phyloP scores from a whole-genome alignment of 2,113 vertebrate species.

The Azemiops feae region DNA sequence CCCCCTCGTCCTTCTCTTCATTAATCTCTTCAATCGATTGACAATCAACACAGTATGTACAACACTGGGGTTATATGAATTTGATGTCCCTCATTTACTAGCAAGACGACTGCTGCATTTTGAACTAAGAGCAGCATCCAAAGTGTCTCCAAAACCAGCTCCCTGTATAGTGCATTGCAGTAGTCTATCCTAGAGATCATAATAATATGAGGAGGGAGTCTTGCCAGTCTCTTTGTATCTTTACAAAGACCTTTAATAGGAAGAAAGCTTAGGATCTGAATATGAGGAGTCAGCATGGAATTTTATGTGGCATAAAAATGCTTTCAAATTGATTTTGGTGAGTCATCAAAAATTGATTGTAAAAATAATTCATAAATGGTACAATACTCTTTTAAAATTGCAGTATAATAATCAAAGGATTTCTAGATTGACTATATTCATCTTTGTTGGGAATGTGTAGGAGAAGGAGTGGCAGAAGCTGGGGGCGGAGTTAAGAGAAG shows the following conservation, averaged over 20 bases:
- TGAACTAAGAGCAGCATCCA: background rate
- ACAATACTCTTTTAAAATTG: background rate
- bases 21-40: background rate
- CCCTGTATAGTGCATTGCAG: background rate
- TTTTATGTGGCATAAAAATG: background rate
- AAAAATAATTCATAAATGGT: background rate
- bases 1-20: too few relatives aligned
- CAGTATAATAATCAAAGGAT: background rate
- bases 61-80: background rate
- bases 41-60: background rate
- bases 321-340: background rate
- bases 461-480: background rate
- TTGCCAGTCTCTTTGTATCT: background rate
- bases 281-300: too few relatives aligned
- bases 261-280: background rate
- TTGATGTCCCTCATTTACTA: background rate
- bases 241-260: background rate
- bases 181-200: background rate
- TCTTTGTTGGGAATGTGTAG: background rate
- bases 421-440: background rate
- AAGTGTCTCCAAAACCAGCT: background rate
- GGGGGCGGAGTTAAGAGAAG: background rate
- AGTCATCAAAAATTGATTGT: background rate
- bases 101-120: background rate
- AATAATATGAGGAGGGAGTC: background rate